Base-by-base conservation (phyloP, 2,797 vertebrate genomes). In the Dendrocincla fuliginosa region DNA sequence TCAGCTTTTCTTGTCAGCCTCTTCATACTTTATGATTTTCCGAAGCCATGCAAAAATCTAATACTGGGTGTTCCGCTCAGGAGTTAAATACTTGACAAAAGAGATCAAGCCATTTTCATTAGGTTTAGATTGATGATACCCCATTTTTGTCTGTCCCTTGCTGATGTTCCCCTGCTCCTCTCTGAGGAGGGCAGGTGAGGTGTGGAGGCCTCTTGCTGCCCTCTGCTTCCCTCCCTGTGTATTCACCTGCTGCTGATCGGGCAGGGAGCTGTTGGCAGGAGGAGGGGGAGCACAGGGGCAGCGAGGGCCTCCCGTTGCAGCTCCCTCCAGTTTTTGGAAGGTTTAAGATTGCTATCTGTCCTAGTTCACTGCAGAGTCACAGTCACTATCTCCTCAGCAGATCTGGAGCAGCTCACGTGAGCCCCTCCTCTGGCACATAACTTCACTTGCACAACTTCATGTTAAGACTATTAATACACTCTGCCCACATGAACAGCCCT, bases 401-500 rank as follows among this genome's bases (percentile, higher is more conserved):
- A 74, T 87, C 67, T 59, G 88, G 42, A 81, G 70, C 47, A 75
- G 87, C 74, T 78, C 55, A 61, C 16, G 14, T 35, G 67, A 84
- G 63, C 59, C 35, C 9, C 70, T 87, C 17, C 52, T 60, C 90
- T 75, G 89, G 83, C 59, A 67, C 32, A 37, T 5, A 82, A 35
- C 30, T 63, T n/a, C 2, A 1, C 47, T 93, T 92, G 82, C 84
- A 57, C 64, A 74, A 68, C 44, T 67, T 33, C 15, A 5, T 47
- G 12, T 32, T 77, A 47, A 84, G 39, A 4, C 41, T 87, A 64
- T 49, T 64, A 49, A 78, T 60, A 16, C 24, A 5, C 27, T 57
- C 80, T 77, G 32, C 17, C 44, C 24, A 24, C 1, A 13, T 57
- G 78, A 89, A 30, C 55, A 77, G 8, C 49, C n/a, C 63, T 84